A percentile compares a stretch with the other conserved stretches of the same genome.
Evolutionary conservation across 2,888 invertebrate species (phyloP).

Genomic region (Nipponacmea schrenckii): DNA sequence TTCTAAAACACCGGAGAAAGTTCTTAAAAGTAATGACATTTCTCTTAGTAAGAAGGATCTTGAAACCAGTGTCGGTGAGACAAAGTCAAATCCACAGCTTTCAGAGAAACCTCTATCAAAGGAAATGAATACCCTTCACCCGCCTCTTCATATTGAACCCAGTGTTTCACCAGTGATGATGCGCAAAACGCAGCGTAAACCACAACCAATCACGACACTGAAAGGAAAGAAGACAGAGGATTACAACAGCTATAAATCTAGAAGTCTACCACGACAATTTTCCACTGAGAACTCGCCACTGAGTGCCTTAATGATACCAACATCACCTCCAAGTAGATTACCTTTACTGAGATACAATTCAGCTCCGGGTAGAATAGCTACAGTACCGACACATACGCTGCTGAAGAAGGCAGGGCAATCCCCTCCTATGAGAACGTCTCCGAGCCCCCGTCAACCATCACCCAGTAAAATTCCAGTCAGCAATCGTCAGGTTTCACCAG

Average conservation of each 20-base stretch:
- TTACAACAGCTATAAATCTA: conserved; percentile 33
- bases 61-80: background rate
- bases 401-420: conserved; percentile 26
- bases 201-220: conserved; percentile 58
- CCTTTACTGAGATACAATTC: conserved; percentile 52
- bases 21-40: background rate
- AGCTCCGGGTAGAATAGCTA: conserved; percentile 56
- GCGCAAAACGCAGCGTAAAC: conserved; percentile 43
- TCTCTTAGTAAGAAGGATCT: background rate
- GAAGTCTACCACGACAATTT: conserved; percentile 41
- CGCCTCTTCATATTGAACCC: background rate
- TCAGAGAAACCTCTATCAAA: background rate
- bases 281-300: conserved; percentile 28
- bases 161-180: background rate
- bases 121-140: background rate
- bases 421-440: conserved; percentile 8
- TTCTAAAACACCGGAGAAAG: background rate
- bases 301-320: conserved; percentile 40
- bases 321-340: conserved; percentile 38
- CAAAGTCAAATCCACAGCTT: background rate
- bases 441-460: conserved; percentile 25
- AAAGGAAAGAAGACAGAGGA: conserved; percentile 37
- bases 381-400: conserved; percentile 49
- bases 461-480: conserved; percentile 39
- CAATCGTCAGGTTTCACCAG: conserved; percentile 22